Evolutionary conservation across 2,888 invertebrate genomes (phyloP), one percentile per base, ranked within the genome.

Genomic region (Microctonus hyperodae): DNA sequence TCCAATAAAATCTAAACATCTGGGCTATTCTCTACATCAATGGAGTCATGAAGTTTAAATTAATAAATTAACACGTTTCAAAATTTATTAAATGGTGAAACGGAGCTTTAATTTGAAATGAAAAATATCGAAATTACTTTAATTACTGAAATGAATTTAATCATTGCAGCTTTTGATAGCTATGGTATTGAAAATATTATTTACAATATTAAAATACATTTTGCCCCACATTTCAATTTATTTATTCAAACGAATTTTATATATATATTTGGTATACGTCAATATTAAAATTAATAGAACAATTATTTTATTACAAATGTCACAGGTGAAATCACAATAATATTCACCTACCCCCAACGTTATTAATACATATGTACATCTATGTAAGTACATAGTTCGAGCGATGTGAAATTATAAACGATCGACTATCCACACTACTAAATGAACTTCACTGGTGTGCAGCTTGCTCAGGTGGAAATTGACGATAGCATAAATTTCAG

Each of bases 401-500:
- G 25, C 48, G 57, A 64, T 64, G 50, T 53, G 64, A 33, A 57
- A 56, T 48, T 64, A 33, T 44, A 48, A 44, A 44, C 28, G 33
- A 57, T 23, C 11, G 35, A 22, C 50, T 33, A 57, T 62, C 37
- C 59, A 53, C 53, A 22, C 33, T n/a, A n/a, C 60, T 53, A 60
- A 65, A 65, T 65, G 59, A 65, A 65, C 65, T 65, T 51, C 51
- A 7, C 59, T n/a, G 28, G 59, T 58, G 40, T 44, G 35, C 51
- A 59, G 40, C 40, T 40, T 22, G 55, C 31, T 66, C 44, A 48
- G 40, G 61, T 66, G 65, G 65, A 66, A 66, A 61, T 60, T 66
- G 65, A 61, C 65, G 65, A 66, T 66, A 66, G 61, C 61, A 66
- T 66, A 66, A 66, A 66, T 66, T 66, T 61, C 44, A 66, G 33